Evolutionary conservation across 2,888 invertebrate genomes (phyloP).

Genomic region (Cantharis flavilabris): DNA sequence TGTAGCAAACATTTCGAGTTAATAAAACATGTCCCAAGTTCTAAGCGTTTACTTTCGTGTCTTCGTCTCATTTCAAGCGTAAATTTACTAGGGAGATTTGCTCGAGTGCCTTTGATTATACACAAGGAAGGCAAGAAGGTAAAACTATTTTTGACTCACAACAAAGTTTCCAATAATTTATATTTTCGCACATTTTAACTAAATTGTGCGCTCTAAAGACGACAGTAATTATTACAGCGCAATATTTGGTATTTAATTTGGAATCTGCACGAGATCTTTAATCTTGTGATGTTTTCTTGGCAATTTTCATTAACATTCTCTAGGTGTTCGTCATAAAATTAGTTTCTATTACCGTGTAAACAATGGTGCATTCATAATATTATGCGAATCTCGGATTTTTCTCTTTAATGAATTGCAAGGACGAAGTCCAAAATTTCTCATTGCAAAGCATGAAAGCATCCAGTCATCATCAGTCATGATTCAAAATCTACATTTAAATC

Average conservation of each 20-base stretch:
- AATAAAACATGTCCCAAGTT: conserved; percentile 10
- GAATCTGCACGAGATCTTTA: not conserved
- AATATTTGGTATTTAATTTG: not conserved
- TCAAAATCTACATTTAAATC: too few relatives aligned
- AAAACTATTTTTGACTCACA: conserved; percentile 2
- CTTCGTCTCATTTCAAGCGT: conserved; percentile 15
- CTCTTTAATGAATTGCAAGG: not conserved
- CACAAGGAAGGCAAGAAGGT: not conserved
- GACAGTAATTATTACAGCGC: conserved; percentile 5
- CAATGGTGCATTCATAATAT: not conserved
- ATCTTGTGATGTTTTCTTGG: not conserved
- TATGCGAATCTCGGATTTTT: not conserved
- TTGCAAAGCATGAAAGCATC: not conserved
- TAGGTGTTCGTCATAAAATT: not conserved
- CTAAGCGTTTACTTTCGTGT: conserved; percentile 17
- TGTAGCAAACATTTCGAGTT: not conserved
- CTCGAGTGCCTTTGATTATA: conserved; percentile 13
- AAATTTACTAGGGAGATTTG: conserved; percentile 15
- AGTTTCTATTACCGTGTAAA: not conserved
- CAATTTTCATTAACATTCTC: not conserved
- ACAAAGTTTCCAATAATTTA: not conserved
- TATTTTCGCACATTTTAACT: not conserved
- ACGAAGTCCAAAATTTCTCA: not conserved
- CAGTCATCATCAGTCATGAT: not conserved
- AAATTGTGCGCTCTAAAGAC: not conserved